phyloP scores from a whole-genome alignment of 2,113 vertebrate genomes.

The Plecotus auritus region DNA sequence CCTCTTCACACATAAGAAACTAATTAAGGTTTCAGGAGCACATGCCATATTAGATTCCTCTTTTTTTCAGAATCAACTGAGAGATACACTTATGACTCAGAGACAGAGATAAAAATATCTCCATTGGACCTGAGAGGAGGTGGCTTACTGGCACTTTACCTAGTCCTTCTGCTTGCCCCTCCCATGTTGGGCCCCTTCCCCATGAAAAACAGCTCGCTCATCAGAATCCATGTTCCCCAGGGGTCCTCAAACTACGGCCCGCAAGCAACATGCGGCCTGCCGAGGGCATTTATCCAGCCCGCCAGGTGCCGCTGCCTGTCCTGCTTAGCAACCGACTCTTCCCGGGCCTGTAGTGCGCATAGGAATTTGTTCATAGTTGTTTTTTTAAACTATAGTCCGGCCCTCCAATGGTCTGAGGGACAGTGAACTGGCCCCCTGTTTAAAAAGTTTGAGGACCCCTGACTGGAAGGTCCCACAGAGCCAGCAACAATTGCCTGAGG shows the following conservation, averaged over 20 bases:
- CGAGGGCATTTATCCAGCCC: too few species aligned
- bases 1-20: neutral
- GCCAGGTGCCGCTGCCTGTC: too few species aligned
- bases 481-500: rapidly evolving
- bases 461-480: too few species aligned
- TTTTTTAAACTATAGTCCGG: too few species aligned
- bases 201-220: rapidly evolving
- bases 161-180: rapidly evolving
- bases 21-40: neutral
- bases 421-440: too few species aligned
- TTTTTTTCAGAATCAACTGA: neutral
- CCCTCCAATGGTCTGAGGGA: too few species aligned
- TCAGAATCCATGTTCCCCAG: rapidly evolving
- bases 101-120: neutral
- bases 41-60: neutral
- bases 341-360: too few species aligned
- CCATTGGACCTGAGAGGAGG: neutral
- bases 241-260: too few species aligned
- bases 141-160: neutral
- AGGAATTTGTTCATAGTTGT: too few species aligned
- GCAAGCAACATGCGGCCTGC: too few species aligned
- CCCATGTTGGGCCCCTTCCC: rapidly evolving
- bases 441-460: too few species aligned
- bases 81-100: neutral
- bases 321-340: too few species aligned